These are phyloP conservation scores for Parnassius apollo DNA, from an alignment of 2,888 invertebrate genomes.

Conservation along the genomic window DNA sequence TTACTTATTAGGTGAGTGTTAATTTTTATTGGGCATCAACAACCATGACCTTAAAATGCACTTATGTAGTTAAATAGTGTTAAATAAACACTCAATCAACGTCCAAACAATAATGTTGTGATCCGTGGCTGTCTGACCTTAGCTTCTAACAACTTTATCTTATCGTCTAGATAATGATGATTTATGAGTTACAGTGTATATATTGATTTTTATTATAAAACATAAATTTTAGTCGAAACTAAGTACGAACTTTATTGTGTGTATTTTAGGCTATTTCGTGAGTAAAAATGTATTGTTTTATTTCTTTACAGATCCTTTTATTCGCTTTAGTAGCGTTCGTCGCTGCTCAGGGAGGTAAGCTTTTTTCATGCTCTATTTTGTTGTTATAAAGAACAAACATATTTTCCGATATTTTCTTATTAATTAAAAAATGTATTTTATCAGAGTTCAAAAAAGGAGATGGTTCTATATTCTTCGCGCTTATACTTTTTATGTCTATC, in stretches of 20 bases:
- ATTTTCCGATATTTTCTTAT: not conserved
- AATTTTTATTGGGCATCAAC: too few relatives aligned
- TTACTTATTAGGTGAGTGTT: too few relatives aligned
- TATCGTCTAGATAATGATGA: conserved; percentile 9
- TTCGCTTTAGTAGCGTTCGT: conserved; percentile 22
- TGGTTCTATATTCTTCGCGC: too few relatives aligned
- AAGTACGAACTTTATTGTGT: not conserved
- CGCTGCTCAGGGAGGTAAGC: conserved; percentile 15
- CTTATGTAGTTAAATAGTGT: not conserved
- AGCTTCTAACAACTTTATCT: conserved; percentile 6
- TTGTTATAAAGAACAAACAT: conserved; percentile 18
- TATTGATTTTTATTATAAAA: conserved; percentile 6
- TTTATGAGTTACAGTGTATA: conserved; percentile 3
- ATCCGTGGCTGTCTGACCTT: not conserved
- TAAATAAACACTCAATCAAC: not conserved
- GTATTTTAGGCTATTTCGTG: not conserved
- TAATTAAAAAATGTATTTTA: not conserved
- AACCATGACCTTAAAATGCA: not conserved
- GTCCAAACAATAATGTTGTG: too few relatives aligned
- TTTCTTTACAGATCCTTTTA: conserved; percentile 24
- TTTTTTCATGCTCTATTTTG: not conserved
- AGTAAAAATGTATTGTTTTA: conserved; percentile 2
- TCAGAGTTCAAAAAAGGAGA: too few relatives aligned
- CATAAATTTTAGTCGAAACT: not conserved
- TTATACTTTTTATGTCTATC: too few relatives aligned